Conservation (phyloP, 2,888 invertebrate genomes). For the Saturnia japonica region DNA sequence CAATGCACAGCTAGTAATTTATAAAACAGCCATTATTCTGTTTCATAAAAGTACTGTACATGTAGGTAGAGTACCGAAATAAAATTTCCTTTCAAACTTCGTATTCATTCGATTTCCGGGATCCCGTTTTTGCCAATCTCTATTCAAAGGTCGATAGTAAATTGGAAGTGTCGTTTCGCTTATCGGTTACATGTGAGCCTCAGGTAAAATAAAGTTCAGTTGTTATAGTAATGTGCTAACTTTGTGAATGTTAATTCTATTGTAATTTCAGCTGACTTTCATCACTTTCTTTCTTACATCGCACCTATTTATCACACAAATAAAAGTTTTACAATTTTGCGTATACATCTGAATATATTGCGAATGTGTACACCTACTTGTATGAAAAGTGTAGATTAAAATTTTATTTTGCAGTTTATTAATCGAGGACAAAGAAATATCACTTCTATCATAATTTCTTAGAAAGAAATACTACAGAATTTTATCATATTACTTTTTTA, state of each 20-base stretch:
- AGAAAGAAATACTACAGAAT: too few species aligned
- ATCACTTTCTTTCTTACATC: background rate
- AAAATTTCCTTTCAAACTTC: background rate
- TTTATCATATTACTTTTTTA: too few species aligned
- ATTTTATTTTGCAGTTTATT: too few species aligned
- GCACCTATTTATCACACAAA: background rate
- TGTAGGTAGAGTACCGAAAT: background rate
- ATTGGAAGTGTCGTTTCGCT: slow-evolving; percentile 59
- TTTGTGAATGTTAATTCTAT: slow-evolving; percentile 41
- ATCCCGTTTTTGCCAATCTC: background rate
- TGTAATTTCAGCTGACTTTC: slow-evolving; percentile 33
- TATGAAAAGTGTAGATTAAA: too few species aligned
- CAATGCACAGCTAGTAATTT: too few species aligned
- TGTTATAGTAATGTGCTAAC: slow-evolving; percentile 48
- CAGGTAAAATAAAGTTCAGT: slow-evolving; percentile 41
- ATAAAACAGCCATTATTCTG: too few species aligned
- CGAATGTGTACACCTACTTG: too few species aligned
- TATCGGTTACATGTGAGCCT: slow-evolving; percentile 55
- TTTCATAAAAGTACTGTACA: too few species aligned
- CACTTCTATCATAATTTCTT: too few species aligned
- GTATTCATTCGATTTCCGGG: background rate
- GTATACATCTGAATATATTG: too few species aligned
- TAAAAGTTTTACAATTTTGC: too few species aligned
- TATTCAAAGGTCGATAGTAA: slow-evolving; percentile 38
- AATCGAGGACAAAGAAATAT: too few species aligned